Base-by-base conservation (phyloP, 2,888 invertebrate species). In the Dynastes tityus region DNA sequence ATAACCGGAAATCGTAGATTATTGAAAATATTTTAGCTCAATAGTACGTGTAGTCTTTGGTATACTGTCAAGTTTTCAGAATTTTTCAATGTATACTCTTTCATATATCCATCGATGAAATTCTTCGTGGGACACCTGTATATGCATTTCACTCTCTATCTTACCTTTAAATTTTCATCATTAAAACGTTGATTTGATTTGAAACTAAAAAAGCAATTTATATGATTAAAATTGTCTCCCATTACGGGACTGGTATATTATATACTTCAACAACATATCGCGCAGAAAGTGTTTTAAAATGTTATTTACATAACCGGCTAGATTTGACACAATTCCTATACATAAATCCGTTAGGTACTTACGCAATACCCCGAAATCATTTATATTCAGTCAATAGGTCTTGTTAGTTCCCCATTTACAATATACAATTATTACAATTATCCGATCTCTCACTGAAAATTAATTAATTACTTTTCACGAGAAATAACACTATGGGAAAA, bases 301-400 rank as follows among this genome's bases (percentile, higher is more conserved):
- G 27, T 27, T 49, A 61, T 61, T 49, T 68, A 68, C 51, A 51
- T 68, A 68, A 68, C 68, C 51, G 68, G 68, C 68, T 45, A 51
- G 68, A 49, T 65, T 40, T 68, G 27, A 49, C 68, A 68, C 29
- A 68, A 68, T 68, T 68, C 49, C 27, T 11, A 27, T 27, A 29
- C 61, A 29, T 29, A 61, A 61, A 61, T 61, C 61, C 22, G 29
- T 8, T 61, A n/a, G 61, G 3, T 27, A 61, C 22, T 61, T 61
- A 61, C 9, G 29, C 6, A 61, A 61, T 29, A 16, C 27, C 11
- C 61, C 22, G 22, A 29, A 61, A 22, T 22, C 61, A 61, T 61
- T 61, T 61, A 27, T 61, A 61, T 61, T 61, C 61, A 55, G 22
- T n/a, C 55, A 16, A 8, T 55, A 45, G 45, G 45, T 45, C 45